Conservation (phyloP, 2,888 invertebrate species). For the Stegophylla sp. region DNA sequence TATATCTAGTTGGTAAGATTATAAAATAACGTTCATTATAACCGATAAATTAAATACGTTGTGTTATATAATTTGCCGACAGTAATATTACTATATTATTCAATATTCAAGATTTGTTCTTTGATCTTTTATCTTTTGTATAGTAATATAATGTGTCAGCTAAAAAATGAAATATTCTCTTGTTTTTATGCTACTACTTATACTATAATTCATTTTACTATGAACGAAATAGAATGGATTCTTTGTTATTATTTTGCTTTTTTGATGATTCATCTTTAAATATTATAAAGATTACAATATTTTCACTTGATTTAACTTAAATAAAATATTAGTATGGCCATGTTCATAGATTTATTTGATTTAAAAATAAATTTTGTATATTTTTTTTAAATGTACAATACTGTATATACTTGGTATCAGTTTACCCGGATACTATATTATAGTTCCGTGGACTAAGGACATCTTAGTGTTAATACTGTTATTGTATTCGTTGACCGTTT, state of each 20-base stretch:
- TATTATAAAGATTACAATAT: neutral
- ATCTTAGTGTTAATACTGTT: neutral
- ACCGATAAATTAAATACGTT: slow-evolving; percentile 22
- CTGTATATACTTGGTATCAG: neutral
- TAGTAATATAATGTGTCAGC: neutral
- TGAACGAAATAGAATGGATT: neutral
- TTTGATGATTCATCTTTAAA: neutral
- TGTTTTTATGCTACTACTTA: neutral
- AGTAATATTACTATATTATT: neutral
- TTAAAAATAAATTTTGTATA: too few species aligned
- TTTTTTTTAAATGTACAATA: too few species aligned
- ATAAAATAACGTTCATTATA: neutral
- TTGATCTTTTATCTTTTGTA: slow-evolving; percentile 40
- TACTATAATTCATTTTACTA: slow-evolving; percentile 8
- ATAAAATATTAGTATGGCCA: too few species aligned
- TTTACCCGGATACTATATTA: neutral
- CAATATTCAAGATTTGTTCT: slow-evolving; percentile 18
- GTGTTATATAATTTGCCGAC: slow-evolving; percentile 20
- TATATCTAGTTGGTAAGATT: too few species aligned
- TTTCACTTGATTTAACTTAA: neutral
- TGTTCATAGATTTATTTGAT: too few species aligned
- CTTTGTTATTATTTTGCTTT: slow-evolving; percentile 9
- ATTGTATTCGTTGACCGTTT: slow-evolving; percentile 13
- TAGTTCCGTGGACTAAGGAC: neutral
- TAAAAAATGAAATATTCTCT: slow-evolving; percentile 26